Base-by-base conservation (phyloP, 1,140 invertebrate genomes). In the Atta texana region DNA sequence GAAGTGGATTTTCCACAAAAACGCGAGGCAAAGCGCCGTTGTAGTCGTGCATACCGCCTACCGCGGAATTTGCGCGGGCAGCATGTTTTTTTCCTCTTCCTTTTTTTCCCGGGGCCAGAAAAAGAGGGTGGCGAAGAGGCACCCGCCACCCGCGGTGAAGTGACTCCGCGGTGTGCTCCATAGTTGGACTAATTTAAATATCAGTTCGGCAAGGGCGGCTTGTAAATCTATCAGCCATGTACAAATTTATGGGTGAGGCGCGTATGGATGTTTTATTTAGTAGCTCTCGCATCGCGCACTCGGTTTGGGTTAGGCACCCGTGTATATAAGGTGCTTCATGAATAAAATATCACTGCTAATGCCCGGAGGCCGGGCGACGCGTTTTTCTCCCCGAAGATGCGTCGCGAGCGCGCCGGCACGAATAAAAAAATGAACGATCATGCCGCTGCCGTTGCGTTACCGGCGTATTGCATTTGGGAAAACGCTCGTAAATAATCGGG, bases 111-210 rank as follows among this genome's bases (percentile, higher is more conserved):
- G 66, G 74, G 55, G 74, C 18, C 66, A 61, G 85, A 64, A 55
- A 66, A 55, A 64, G 51, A n/a, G 57, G 51, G 55, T 34, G 63
- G 72, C 51, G 86, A 68, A 76, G 88, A 84, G 88, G 78, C 78
- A 81, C 82, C 87, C 39, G 74, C 91, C 93, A 92, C 93, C 91
- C 90, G 91, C 86, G 89, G 91, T 90, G 90, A 90, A 93, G 91
- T 92, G 88, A 92, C 89, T 89, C 85, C 85, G 86, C 68, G 87
- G 57, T 28, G 34, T 63, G 87, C 57, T 86, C 74, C 89, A 91
- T 94, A 94, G 93, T 95, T 95, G 92, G 92, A 94, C 94, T 95
- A 95, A 95, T 95, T 95, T 95, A 95, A 95, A 95, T 95, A 95
- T 95, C 94, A 94, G 94, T 95, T 95, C 93, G 92, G 92, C 92